Percentiles rank a stretch among this genome's conserved stretches.
Conservation (phyloP, 2,113 vertebrate genomes). For the Leucosticte australis region DNA sequence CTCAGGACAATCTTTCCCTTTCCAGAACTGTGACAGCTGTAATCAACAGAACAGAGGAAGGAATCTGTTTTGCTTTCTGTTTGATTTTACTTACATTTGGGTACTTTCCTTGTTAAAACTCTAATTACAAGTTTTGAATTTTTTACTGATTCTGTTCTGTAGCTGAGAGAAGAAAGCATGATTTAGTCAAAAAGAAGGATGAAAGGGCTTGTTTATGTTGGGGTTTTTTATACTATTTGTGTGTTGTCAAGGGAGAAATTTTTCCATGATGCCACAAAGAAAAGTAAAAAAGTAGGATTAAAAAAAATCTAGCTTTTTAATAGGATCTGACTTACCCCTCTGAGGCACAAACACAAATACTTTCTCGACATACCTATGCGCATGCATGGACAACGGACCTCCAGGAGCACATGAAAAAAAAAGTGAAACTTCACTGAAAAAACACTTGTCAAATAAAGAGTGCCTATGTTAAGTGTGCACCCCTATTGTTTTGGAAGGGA, state of each 20-base stretch:
- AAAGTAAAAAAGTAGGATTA: neutral
- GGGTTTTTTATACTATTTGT: neutral
- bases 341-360: neutral
- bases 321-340: neutral
- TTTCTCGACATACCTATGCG: neutral
- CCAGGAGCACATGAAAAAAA: neutral
- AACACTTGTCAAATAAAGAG: neutral
- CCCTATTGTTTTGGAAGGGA: neutral
- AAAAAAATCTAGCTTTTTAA: neutral
- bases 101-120: neutral
- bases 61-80: neutral
- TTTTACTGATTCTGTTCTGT: neutral
- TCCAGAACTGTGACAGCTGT: neutral
- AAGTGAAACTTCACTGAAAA: neutral
- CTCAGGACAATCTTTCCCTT: neutral
- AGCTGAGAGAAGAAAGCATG: neutral
- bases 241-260: neutral
- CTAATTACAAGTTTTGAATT: neutral
- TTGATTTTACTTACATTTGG: neutral
- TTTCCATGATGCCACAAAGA: neutral
- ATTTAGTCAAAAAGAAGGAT: neutral
- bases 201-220: neutral
- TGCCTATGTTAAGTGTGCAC: fast-evolving
- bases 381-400: neutral
- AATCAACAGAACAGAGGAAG: neutral